These are phyloP conservation scores for Delia radicum DNA, from an alignment of 1,140 invertebrate species.

Conservation along the genomic window DNA sequence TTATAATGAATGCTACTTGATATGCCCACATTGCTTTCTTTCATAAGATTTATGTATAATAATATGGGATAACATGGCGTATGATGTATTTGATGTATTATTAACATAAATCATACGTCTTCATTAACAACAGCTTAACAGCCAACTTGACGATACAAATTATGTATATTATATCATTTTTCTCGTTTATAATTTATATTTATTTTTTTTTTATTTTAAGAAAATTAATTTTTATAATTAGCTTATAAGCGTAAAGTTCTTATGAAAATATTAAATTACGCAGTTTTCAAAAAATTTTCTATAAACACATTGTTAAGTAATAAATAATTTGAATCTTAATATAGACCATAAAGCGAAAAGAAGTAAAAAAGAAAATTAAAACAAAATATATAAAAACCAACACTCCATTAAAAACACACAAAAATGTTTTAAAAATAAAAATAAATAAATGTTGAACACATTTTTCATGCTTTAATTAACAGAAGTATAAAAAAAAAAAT, in stretches of 20 bases:
- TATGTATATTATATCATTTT: too few species aligned
- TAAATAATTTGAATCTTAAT: not conserved
- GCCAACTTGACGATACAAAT: too few species aligned
- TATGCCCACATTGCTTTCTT: too few species aligned
- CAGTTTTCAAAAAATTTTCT: not conserved
- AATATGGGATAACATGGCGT: not conserved
- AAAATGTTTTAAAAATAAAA: not conserved
- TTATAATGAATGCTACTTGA: too few species aligned
- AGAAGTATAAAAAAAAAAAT: not conserved
- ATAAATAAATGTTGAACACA: conserved; percentile 18
- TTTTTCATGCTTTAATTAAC: conserved; percentile 24
- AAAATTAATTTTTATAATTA: conserved; percentile 14
- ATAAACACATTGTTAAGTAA: not conserved
- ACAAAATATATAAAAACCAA: not conserved
- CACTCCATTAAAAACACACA: conserved; percentile 5
- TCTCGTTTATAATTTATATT: too few species aligned
- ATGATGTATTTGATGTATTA: not conserved
- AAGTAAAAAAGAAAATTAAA: not conserved
- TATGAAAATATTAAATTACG: conserved; percentile 13
- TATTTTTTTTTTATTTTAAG: not conserved
- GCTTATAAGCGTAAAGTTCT: not conserved
- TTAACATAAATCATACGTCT: not conserved
- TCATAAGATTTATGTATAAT: not conserved
- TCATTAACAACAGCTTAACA: not conserved
- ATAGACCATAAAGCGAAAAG: not conserved